A percentile compares a stretch with the other conserved stretches of the same genome.
phyloP scores from a whole-genome alignment of 2,888 invertebrate genomes.

The Idaea straminata region DNA sequence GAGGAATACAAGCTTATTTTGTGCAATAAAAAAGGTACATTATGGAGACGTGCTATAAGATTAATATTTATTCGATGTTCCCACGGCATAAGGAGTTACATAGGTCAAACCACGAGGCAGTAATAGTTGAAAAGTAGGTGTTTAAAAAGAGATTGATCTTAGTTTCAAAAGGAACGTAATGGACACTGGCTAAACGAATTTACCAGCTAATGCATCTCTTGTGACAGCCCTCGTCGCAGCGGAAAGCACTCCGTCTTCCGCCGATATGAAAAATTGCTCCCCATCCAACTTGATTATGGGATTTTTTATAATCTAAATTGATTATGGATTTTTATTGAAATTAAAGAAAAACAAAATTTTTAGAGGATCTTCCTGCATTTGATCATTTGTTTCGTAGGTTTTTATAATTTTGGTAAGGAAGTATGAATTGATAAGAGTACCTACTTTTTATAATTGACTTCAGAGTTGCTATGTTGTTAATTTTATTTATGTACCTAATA shows the following conservation, averaged over 20 bases:
- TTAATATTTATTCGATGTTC: too few species aligned
- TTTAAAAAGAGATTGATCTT: not conserved
- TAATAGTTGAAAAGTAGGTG: not conserved
- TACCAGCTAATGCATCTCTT: slow-evolving; percentile 4
- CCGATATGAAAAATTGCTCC: slow-evolving; percentile 14
- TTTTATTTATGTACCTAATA: too few species aligned
- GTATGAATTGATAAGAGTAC: too few species aligned
- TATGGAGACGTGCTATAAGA: too few species aligned
- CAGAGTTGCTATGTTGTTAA: too few species aligned
- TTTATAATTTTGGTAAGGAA: too few species aligned
- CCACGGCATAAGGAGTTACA: too few species aligned
- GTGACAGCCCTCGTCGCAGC: slow-evolving; percentile 3
- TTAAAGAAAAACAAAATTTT: slow-evolving; percentile 11
- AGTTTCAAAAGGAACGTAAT: not conserved
- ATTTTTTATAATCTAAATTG: slow-evolving; percentile 18
- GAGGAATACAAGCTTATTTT: too few species aligned
- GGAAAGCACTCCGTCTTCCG: slow-evolving; percentile 2
- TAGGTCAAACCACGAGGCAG: not conserved
- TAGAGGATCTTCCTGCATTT: not conserved
- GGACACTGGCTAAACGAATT: slow-evolving; percentile 2
- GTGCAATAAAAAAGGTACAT: too few species aligned
- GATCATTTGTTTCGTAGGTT: too few species aligned
- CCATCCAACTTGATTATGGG: slow-evolving; percentile 15
- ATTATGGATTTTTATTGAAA: slow-evolving; percentile 10
- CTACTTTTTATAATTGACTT: too few species aligned